Evolutionary conservation across 2,797 vertebrate genomes (phyloP).

Genomic region (Poecile montanus): DNA sequence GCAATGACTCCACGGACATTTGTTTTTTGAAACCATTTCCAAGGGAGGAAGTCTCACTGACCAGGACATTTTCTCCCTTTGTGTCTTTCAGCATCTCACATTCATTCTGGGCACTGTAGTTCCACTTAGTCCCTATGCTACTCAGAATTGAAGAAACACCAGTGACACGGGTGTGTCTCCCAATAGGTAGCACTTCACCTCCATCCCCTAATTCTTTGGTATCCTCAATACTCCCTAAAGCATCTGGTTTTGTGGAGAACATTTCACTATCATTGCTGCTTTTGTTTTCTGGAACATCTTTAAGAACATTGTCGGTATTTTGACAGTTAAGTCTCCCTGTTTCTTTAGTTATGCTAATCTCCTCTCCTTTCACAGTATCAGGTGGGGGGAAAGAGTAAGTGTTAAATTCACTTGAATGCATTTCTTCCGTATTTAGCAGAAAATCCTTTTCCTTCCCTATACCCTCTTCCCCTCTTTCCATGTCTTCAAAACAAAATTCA

Average conservation of each 20-base stretch:
- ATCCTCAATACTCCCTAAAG: background rate
- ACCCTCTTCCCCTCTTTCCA: background rate
- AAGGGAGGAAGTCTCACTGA: background rate
- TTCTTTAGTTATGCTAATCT: background rate
- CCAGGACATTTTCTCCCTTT: background rate
- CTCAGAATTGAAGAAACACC: background rate
- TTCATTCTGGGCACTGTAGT: background rate
- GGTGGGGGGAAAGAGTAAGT: background rate
- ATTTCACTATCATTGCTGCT: background rate
- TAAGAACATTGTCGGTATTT: background rate
- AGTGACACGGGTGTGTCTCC: background rate
- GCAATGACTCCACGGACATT: background rate
- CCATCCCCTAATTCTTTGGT: background rate
- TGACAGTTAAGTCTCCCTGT: background rate
- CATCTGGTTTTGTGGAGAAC: background rate
- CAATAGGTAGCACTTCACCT: background rate
- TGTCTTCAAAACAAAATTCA: background rate
- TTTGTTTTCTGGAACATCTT: background rate
- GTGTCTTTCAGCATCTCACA: background rate
- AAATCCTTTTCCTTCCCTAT: background rate
- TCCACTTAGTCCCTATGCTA: background rate
- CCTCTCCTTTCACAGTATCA: background rate
- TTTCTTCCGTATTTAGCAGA: background rate
- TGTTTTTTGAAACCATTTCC: slow-evolving; percentile 30
- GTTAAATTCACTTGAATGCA: background rate